phyloP scores from a whole-genome alignment of 2,797 vertebrate genomes.

The Myotis myotis region DNA sequence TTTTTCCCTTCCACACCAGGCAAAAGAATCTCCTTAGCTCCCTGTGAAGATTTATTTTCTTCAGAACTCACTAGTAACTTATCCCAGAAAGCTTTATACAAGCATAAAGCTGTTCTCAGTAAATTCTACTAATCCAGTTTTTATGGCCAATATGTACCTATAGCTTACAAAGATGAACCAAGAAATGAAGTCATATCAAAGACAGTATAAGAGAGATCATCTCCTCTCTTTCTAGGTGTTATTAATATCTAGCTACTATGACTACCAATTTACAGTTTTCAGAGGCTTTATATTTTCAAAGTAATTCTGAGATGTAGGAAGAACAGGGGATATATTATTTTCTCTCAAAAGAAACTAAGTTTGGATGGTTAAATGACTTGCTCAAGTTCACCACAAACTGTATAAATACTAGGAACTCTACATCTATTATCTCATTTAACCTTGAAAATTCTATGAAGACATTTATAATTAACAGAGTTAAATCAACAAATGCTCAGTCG shows the following conservation, averaged over 20 bases:
- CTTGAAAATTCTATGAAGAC: neutral
- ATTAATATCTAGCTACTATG: neutral
- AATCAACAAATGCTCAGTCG: neutral
- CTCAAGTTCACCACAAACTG: neutral
- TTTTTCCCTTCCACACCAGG: neutral
- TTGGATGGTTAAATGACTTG: conserved; percentile 37
- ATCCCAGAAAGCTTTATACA: neutral
- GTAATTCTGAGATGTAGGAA: neutral
- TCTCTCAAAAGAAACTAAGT: conserved; percentile 9
- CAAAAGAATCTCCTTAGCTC: conserved; percentile 8
- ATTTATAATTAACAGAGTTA: conserved; percentile 35
- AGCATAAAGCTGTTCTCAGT: conserved; percentile 20
- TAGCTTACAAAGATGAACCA: conserved; percentile 4
- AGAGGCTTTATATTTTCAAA: conserved; percentile 39
- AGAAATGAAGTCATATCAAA: conserved; percentile 1
- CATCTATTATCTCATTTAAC: neutral
- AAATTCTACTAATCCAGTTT: conserved; percentile 41
- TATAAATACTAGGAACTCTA: neutral
- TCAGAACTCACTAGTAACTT: conserved; percentile 27
- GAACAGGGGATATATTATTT: neutral
- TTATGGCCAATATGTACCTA: neutral
- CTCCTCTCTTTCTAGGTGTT: neutral
- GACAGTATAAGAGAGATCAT: neutral
- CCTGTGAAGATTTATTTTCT: conserved; percentile 27
- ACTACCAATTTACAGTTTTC: conserved; percentile 25